phyloP scores from a whole-genome alignment of 2,888 invertebrate genomes.

The Drosophila glabriapex region DNA sequence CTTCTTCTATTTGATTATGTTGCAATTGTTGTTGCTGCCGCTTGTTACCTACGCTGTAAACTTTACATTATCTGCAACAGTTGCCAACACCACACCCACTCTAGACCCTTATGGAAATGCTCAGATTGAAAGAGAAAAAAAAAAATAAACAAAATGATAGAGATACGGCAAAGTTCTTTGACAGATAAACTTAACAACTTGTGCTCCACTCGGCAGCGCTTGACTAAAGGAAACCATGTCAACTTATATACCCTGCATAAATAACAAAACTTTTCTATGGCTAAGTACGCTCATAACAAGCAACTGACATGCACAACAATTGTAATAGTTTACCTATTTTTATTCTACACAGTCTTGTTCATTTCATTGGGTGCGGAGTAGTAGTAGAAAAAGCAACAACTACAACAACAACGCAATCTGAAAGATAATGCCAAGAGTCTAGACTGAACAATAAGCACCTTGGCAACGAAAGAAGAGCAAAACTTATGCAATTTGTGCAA shows the following conservation, averaged over 20 bases:
- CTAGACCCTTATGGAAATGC: conserved; percentile 62
- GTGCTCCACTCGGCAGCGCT: neutral
- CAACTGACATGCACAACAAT: neutral
- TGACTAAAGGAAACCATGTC: neutral
- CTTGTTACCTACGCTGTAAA: conserved; percentile 67
- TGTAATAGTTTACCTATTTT: neutral
- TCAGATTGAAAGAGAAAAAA: conserved; percentile 72
- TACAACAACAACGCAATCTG: conserved; percentile 8
- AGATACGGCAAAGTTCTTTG: conserved; percentile 42
- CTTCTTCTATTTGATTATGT: conserved; percentile 6
- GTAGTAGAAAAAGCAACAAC: conserved; percentile 11
- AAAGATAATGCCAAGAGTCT: neutral
- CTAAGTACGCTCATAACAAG: neutral
- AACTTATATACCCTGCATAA: conserved; percentile 10
- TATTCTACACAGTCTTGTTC: neutral
- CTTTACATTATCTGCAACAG: conserved; percentile 73
- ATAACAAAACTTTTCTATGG: neutral
- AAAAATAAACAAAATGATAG: conserved; percentile 30
- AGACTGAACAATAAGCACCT: conserved; percentile 42
- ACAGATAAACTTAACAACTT: conserved; percentile 53
- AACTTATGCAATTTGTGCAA: conserved; percentile 83
- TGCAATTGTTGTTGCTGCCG: conserved; percentile 14
- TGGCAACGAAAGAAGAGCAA: conserved; percentile 60
- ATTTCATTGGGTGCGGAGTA: neutral
- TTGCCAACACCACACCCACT: conserved; percentile 52